Evolutionary conservation across 2,113 vertebrate genomes (phyloP).

Genomic region (Ariopsis seemanni): DNA sequence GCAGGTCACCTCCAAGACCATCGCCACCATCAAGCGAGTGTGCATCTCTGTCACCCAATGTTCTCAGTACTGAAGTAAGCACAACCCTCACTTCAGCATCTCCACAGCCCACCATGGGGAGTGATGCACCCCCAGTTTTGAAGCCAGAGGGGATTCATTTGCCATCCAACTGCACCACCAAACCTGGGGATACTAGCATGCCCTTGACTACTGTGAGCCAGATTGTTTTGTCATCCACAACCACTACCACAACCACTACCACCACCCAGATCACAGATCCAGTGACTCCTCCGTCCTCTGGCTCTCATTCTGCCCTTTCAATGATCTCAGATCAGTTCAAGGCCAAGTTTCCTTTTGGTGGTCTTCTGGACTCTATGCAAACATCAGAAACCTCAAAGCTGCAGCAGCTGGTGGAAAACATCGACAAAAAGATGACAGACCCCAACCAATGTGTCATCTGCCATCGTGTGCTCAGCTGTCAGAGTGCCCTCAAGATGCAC

Average conservation of each 20-base stretch:
- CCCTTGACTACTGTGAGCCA: slow-evolving; percentile 73
- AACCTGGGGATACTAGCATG: slow-evolving; percentile 74
- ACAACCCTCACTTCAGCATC: slow-evolving; percentile 76
- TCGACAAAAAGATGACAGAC: slow-evolving; percentile 99
- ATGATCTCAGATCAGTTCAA: slow-evolving; percentile 90
- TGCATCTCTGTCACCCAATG: slow-evolving; percentile 90
- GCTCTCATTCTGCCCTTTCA: slow-evolving; percentile 83
- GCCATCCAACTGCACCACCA: slow-evolving; percentile 71
- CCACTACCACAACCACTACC: slow-evolving; percentile 67
- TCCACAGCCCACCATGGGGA: slow-evolving; percentile 74
- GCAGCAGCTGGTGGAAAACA: slow-evolving; percentile 97
- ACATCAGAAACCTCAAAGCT: slow-evolving; percentile 98
- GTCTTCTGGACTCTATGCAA: slow-evolving; percentile 99
- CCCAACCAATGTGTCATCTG: slow-evolving; percentile 98
- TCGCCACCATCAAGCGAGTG: slow-evolving; percentile 94
- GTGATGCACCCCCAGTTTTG: slow-evolving; percentile 71
- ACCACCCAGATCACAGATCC: slow-evolving; percentile 70
- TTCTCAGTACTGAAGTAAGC: slow-evolving; percentile 76
- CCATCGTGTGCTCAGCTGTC: slow-evolving; percentile 96
- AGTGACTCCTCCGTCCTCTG: slow-evolving; percentile 69
- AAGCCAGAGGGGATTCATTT: slow-evolving; percentile 83
- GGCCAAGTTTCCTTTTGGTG: slow-evolving; percentile 96
- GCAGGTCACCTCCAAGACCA: slow-evolving; percentile 90
- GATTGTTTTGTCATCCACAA: slow-evolving; percentile 70
- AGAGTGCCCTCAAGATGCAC: slow-evolving; percentile 99